phyloP scores from a whole-genome alignment of 2,888 invertebrate genomes.

The Caenorhabditis imperialis region DNA sequence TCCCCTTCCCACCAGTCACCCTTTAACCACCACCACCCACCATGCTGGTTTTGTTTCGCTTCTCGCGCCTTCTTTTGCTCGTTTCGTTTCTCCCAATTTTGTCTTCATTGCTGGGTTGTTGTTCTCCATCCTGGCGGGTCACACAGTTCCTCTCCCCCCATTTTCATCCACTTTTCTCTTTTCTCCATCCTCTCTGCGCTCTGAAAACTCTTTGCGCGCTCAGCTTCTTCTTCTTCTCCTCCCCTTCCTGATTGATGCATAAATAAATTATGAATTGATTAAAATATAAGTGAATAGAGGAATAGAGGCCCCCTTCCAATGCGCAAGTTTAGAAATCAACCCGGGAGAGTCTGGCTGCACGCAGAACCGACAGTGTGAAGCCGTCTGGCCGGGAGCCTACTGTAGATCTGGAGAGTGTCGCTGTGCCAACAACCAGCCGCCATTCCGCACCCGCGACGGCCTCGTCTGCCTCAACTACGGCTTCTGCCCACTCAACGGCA shows the following conservation, averaged over 20 bases:
- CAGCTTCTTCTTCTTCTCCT: constrained; percentile 1
- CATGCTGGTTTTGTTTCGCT: no score
- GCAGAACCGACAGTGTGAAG: constrained; percentile 77
- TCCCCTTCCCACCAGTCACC: constrained; percentile 1
- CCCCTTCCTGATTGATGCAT: constrained; percentile 33
- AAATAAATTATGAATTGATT: constrained; percentile 61
- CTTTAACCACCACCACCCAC: no score
- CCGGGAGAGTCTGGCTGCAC: constrained; percentile 78
- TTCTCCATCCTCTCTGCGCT: constrained; percentile 3
- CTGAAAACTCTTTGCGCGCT: neutral
- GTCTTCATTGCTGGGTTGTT: constrained; percentile 41
- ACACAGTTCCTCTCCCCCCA: neutral
- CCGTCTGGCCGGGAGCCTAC: constrained; percentile 77
- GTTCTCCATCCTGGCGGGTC: constrained; percentile 44
- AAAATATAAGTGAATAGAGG: no score
- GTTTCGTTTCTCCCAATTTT: constrained; percentile 13
- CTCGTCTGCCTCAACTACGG: constrained; percentile 77
- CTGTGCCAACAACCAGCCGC: constrained; percentile 78
- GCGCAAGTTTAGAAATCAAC: constrained; percentile 77
- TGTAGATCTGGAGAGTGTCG: constrained; percentile 76
- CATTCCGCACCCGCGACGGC: constrained; percentile 74
- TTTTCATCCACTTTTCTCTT: constrained; percentile 8
- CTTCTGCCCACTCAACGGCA: constrained; percentile 77
- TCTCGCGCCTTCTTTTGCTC: neutral
- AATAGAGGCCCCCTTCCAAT: no score